These are phyloP conservation scores for Dioctria rufipes DNA, from an alignment of 2,888 invertebrate genomes.

Conservation along the genomic window DNA sequence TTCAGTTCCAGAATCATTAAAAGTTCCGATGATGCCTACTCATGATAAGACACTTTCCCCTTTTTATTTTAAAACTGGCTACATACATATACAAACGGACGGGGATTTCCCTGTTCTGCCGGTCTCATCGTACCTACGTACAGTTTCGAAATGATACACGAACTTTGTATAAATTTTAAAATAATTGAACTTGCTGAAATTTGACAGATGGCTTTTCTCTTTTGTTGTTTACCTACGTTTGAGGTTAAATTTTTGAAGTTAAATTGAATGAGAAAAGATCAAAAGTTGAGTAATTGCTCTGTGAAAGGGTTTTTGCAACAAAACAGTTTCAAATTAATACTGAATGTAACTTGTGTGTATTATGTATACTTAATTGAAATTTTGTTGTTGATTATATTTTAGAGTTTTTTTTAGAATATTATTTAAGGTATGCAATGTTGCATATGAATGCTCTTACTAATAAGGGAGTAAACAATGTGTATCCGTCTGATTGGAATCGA, in stretches of 20 bases:
- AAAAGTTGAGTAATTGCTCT: conserved; percentile 19
- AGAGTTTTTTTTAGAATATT: too few species aligned
- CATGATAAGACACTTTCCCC: conserved; percentile 9
- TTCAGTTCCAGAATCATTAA: background rate
- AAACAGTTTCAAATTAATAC: too few species aligned
- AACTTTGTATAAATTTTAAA: conserved; percentile 56
- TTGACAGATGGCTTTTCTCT: conserved; percentile 26
- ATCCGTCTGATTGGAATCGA: too few species aligned
- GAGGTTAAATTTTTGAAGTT: conserved; percentile 18
- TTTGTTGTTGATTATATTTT: too few species aligned
- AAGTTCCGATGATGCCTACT: background rate
- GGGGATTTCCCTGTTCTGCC: conserved; percentile 1
- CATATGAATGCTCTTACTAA: too few species aligned
- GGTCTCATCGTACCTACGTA: background rate
- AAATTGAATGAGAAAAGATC: background rate
- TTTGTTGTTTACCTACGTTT: conserved; percentile 17
- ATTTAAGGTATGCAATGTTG: too few species aligned
- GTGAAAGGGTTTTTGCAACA: background rate
- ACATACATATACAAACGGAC: too few species aligned
- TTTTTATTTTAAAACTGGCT: background rate
- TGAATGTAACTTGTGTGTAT: too few species aligned
- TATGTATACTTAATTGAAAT: too few species aligned
- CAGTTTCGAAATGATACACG: background rate
- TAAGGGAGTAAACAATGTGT: too few species aligned
- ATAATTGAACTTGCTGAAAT: conserved; percentile 51